Base-by-base conservation (phyloP, 2,113 vertebrate genomes). In the Strix uralensis region DNA sequence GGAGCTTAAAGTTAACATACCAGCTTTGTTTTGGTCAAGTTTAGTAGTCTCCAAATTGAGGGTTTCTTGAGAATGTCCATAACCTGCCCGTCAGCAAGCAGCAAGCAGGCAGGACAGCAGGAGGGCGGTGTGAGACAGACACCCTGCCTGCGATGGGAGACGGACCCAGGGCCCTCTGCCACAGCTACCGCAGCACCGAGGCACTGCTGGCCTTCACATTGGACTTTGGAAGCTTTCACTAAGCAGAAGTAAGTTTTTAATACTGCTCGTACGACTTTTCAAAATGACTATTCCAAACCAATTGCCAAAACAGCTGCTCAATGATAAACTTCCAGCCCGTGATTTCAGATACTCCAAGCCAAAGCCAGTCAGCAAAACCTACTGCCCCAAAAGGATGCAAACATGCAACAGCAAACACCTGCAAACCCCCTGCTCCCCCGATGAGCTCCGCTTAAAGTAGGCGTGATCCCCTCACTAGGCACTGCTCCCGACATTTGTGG, bases 61-160 rank as follows among this genome's bases (percentile, higher is more conserved):
- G 12, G 15, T 59, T 93, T 75, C 63, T 59, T 34, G 29, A 40
- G 52, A 47, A 70, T 4, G 13, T 25, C 80, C 49, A 3, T 47
- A 15, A 58, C 13, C 40, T 22, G 32, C 38, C 47, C 25, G 3
- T 6, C 7, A 10, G 13, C 6, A 13, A 21, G 42, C 20, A 2
- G 32, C 0, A 1, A 44, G 54, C 1, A 2, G 52, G 40, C 49
- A 89, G 57, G 63, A 46, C 0, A 1, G 81, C 4, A 5, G 61
- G 65, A 75, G 17, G 40, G 75, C 38, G 46, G 25, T 8, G 1
- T 2, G 27, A 21, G 8, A 42, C 26, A 16, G 4, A 6, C 19
- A 11, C 46, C 66, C 69, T 21, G 55, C 69, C 62, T 40, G 27
- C 6, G 1, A 10, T 1, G 52, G 58, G 67, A 86, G 11, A 69